Conservation (phyloP, 2,797 vertebrate genomes). For the Ceryle rudis region DNA sequence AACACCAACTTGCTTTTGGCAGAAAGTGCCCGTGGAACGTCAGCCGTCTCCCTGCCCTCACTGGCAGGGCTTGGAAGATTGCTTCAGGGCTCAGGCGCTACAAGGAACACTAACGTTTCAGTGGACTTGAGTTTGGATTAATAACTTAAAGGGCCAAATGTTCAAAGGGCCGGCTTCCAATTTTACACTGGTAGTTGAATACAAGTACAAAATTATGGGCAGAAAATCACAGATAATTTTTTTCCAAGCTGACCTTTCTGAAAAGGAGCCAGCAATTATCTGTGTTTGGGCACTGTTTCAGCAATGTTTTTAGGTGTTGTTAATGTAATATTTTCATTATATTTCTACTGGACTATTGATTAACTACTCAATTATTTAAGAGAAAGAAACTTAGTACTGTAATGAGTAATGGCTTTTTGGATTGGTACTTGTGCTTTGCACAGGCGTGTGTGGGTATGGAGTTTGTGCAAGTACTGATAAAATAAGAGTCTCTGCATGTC, state of each 20-base stretch:
- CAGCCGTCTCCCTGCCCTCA: neutral
- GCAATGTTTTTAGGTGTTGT: conserved; percentile 48
- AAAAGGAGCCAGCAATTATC: conserved; percentile 43
- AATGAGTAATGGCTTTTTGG: neutral
- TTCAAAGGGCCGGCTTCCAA: conserved; percentile 40
- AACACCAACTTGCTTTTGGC: neutral
- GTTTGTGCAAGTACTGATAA: neutral
- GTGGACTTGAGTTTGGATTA: neutral
- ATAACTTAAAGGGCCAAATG: conserved; percentile 11
- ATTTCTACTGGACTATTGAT: conserved; percentile 33
- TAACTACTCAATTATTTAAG: conserved; percentile 19
- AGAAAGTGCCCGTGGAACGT: neutral
- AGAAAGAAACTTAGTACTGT: neutral
- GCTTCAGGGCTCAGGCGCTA: neutral
- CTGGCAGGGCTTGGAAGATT: neutral
- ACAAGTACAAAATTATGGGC: conserved; percentile 14
- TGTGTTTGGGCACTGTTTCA: conserved; percentile 14
- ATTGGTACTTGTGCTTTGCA: neutral
- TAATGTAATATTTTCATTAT: conserved; percentile 46
- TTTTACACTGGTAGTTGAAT: neutral
- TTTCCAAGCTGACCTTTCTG: conserved; percentile 31
- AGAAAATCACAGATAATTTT: conserved; percentile 47
- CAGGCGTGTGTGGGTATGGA: neutral
- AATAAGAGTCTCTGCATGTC: neutral
- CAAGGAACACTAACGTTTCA: neutral